Evolutionary conservation across 2,113 vertebrate species (phyloP).

Genomic region (Ameiurus melas): DNA sequence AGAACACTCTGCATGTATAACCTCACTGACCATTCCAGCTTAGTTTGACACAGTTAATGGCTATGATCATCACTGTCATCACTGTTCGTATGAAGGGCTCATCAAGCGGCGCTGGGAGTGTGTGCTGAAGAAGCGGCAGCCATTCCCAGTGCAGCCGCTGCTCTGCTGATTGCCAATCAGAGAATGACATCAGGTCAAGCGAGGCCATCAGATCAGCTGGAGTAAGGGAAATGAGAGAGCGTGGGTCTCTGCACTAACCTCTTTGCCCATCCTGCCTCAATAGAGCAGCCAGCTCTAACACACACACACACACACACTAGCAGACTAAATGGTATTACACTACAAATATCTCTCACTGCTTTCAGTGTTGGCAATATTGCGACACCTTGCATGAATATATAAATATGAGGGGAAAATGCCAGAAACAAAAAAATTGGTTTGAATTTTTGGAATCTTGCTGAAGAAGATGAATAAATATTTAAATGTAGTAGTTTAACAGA

Average conservation of each 20-base stretch:
- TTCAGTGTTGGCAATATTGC: not conserved
- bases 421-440: not conserved
- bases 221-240: slow-evolving; percentile 43
- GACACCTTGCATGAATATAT: not conserved
- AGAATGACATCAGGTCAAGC: slow-evolving; percentile 49
- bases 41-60: slow-evolving; percentile 27
- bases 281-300: not conserved
- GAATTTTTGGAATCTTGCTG: not conserved
- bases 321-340: not conserved
- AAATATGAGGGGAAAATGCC: not conserved
- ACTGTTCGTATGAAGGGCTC: slow-evolving; percentile 31
- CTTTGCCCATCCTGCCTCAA: slow-evolving; percentile 33
- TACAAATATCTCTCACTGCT: not conserved
- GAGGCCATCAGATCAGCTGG: slow-evolving; percentile 49
- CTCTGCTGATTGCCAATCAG: slow-evolving; percentile 54
- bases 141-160: slow-evolving; percentile 15
- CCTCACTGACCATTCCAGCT: slow-evolving; percentile 13
- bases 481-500: not conserved
- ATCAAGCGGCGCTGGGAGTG: slow-evolving; percentile 24
- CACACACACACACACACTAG: not conserved
- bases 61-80: slow-evolving; percentile 24
- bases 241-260: slow-evolving; percentile 40
- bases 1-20: slow-evolving; percentile 9
- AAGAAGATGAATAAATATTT: not conserved
- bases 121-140: slow-evolving; percentile 18